Base-by-base conservation (phyloP, 2,888 invertebrate genomes). In the Eilema sororculum region DNA sequence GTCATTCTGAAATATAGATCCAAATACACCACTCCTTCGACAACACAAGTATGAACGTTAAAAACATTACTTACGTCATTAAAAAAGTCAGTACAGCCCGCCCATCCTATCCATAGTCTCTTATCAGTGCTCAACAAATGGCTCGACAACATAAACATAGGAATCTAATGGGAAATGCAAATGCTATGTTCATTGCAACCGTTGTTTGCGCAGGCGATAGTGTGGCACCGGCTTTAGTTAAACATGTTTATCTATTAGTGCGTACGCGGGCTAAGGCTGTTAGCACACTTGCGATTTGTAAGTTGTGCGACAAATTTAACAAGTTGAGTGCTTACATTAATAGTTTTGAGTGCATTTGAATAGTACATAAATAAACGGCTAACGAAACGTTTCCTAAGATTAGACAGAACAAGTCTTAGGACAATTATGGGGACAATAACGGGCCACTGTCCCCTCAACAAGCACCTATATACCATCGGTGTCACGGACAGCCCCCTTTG, bases 81-180 rank as follows among this genome's bases (percentile, higher is more conserved):
- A 52, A 52, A 52, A 68, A 68, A 57, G 25, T 37, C 16, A 68
- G 22, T 37, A 37, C 69, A 57, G 25, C 13, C 24, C 25, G 22
- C 28, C 61, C 13, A 46, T 37, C 12, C 69, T 60, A 74, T 76
- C 65, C 67, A 75, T 76, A 78, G 68, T 74, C 68, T 68, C 72
- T 80, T 81, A 81, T 82, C 81, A 74, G 66, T 68, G 68, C 72
- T 75, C 66, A 61, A 76, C 81, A 79, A 83, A 82, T 79, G 72
- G 68, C 70, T 67, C 66, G 67, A 78, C 77, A 79, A 61, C 73
- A 71, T 78, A 80, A 78, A 83, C 79, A 84, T 72, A 75, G 78
- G 74, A 72, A 58, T 67, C 75, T 85, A 86, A 86, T 86, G 86
- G 83, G 80, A 81, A 85, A 81, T 84, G 86, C 86, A 86, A 86